Base-by-base conservation (phyloP, 2,888 invertebrate genomes). In the Hirudinaria manillensis region DNA sequence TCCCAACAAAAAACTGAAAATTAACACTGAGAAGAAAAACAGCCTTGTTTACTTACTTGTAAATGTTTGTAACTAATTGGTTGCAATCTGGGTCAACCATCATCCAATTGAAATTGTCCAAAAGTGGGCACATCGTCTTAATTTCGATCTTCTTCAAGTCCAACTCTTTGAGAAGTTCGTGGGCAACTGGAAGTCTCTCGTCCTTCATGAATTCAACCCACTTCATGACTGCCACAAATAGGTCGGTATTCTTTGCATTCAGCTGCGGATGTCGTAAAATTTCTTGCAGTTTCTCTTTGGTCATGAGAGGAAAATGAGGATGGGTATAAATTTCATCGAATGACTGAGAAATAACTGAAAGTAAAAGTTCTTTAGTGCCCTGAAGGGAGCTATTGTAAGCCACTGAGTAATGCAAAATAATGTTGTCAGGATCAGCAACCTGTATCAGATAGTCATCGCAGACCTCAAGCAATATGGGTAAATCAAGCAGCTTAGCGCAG, bases 371-470 rank as follows among this genome's bases (percentile, higher is more conserved):
- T 10, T 72, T 72, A 21, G 29, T 51, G n/a, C 13, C 38, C 29
- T 51, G 29, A n/a, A 72, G 34, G 21, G 19, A n/a, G 34, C 55
- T 45, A 24, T 72, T 72, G 27, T 27, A 27, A 53, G 72, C 72
- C 27, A 72, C 45, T 29, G 55, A 72, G 55, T 72, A 72, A 51
- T 72, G 55, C n/a, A 53, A 55, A 29, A 72, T 53, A 53, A 72
- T 51, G 55, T 72, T 72, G 29, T 72, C 55, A 53, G 72, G 16
- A 27, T 51, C 51, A 29, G 53, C 19, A 53, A 19, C 21, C 6
- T 72, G 38, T n/a, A 29, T 29, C 32, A 72, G 32, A 55, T 55
- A 72, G 24, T 72, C 72, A 13, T 32, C 55, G 27, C 72, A 72
- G 1, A 72, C 27, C 13, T 72, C 55, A 1, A 72, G n/a, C 24